Base-by-base conservation (phyloP, 2,113 vertebrate species). In the Passerina amoena region DNA sequence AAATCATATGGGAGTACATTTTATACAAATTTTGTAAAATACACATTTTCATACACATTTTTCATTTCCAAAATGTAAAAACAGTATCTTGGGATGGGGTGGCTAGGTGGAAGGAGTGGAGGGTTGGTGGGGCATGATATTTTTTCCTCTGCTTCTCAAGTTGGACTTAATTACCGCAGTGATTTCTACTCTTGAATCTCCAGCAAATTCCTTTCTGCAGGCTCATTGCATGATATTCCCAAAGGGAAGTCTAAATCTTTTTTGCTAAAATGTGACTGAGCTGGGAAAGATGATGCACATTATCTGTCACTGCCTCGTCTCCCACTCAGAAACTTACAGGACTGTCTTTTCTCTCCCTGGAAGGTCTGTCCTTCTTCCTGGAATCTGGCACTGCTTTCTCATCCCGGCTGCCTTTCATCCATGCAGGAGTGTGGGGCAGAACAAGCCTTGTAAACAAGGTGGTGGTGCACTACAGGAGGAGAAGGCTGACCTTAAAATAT, bases 391-490 rank as follows among this genome's bases (percentile, higher is more conserved):
- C 45, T 76, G 42, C 56, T 95, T 82, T 64, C 51, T 81, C 68
- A 66, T 75, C 27, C 68, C 82, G 83, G 68, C 64, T 96, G 92
- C 82, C 82, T 94, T 90, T 35, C 68, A 56, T 92, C 82, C 81
- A 14, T 6, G 4, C 24, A 60, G 48, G 82, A 94, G 64, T 33
- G 31, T 64, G 72, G 79, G 75, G 60, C 51, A 88, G 85, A 88
- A 63, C 23, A 78, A 66, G 40, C 82, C 63, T 88, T 86, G 71
- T 95, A 96, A 96, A 92, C 33, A 83, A 88, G 79, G 47, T 66
- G 21, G 35, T 93, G 92, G 83, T 90, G 60, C 33, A 38, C 68
- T 91, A 77, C 60, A 95, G 78, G 45, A 91, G 60, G n/a, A 89
- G 66, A 68, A 66, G 40, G 51, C n/a, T 90, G 47, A 81, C 79